phyloP scores from a whole-genome alignment of 1,140 invertebrate species.

The Formica selysi region DNA sequence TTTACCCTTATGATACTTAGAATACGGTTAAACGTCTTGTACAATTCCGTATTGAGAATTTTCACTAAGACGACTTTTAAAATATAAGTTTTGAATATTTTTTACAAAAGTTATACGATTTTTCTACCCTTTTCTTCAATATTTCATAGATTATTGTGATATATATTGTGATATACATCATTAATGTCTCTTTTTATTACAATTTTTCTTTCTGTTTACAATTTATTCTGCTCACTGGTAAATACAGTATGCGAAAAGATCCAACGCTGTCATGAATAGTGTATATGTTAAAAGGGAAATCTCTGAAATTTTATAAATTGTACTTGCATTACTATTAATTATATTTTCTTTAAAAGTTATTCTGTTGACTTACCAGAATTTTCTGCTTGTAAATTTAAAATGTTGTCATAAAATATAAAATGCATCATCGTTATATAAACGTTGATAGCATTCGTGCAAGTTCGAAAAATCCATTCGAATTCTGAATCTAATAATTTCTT shows the following conservation, averaged over 20 bases:
- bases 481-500: constrained; percentile 76
- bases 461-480: constrained; percentile 80
- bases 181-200: constrained; percentile 46
- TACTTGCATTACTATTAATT: not conserved
- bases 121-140: constrained; percentile 63
- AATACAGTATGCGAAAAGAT: constrained; percentile 77
- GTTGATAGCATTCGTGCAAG: constrained; percentile 79
- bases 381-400: constrained; percentile 68
- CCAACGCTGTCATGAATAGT: constrained; percentile 76
- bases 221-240: constrained; percentile 61
- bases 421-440: constrained; percentile 81
- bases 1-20: constrained; percentile 73
- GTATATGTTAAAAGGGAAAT: constrained; percentile 71
- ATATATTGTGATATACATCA: not conserved
- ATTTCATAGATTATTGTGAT: not conserved
- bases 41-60: constrained; percentile 80
- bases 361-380: constrained; percentile 70
- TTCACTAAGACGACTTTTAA: constrained; percentile 78
- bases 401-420: constrained; percentile 75
- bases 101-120: constrained; percentile 78
- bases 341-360: constrained; percentile 5
- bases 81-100: constrained; percentile 85
- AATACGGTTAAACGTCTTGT: constrained; percentile 78
- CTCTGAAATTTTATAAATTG: constrained; percentile 69
- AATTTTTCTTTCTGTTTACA: not conserved